These are phyloP conservation scores for Tauraco hartlaubi DNA, from an alignment of 2,797 vertebrate genomes.

Conservation along the genomic window DNA sequence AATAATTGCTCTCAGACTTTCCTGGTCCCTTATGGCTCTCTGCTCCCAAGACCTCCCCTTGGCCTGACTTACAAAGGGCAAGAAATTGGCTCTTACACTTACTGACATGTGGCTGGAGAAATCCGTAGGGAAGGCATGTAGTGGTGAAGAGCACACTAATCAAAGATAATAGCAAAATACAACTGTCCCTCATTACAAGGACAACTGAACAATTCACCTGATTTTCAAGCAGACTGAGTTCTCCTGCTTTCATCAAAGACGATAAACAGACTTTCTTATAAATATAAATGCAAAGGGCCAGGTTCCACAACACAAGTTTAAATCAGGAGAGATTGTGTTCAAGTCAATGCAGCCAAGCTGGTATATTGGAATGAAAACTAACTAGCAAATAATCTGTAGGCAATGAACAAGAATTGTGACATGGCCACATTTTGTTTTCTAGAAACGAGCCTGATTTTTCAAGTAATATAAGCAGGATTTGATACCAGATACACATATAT, in stretches of 20 bases:
- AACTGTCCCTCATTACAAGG: neutral
- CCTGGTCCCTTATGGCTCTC: constrained; percentile 37
- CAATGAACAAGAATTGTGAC: neutral
- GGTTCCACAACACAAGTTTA: neutral
- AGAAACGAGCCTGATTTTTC: neutral
- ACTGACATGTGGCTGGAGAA: constrained; percentile 40
- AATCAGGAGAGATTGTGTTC: neutral
- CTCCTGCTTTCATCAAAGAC: constrained; percentile 12
- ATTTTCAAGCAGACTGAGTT: neutral
- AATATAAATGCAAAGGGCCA: neutral
- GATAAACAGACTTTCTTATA: constrained; percentile 23
- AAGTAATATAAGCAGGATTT: neutral
- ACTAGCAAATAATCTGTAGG: neutral
- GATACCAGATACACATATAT: neutral
- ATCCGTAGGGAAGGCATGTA: constrained; percentile 44
- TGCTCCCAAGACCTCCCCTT: constrained; percentile 69
- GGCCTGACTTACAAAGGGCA: constrained; percentile 64
- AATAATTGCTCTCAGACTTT: constrained; percentile 81
- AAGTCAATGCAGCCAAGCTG: neutral
- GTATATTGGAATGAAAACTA: neutral
- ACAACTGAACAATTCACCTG: neutral
- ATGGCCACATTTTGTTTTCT: neutral
- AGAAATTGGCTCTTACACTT: constrained; percentile 50
- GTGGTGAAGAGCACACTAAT: constrained; percentile 62
- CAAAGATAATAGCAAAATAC: constrained; percentile 42